Evolutionary conservation across 2,888 invertebrate genomes (phyloP), one percentile per base, ranked within the genome.

Genomic region (Pristionchus exspectatus): DNA sequence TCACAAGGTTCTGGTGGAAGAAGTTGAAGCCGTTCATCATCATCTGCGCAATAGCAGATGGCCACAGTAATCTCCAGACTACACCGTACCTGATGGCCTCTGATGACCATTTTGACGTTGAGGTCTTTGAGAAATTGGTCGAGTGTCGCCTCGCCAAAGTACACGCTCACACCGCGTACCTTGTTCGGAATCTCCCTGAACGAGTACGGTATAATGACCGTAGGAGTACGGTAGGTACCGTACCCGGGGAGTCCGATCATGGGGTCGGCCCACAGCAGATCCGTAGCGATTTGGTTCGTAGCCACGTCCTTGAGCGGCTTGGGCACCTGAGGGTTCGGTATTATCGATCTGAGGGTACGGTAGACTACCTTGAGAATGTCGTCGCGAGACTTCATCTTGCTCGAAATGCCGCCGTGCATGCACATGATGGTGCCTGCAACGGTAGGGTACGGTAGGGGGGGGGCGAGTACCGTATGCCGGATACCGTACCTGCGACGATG

Each of bases 11-110:
- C 30, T 69, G 12, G 27, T 30, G 27, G 30, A 69, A 69, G 69
- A 69, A 69, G 69, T 69, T 69, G 69, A 69, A 69, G 9, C 69
- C 69, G 16, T 69, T 69, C 69, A 69, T 69, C 69, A 69, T 69
- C 69, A 69, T 69, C 69, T 69, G 27, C 14, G 7, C 27, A 30
- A 59, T 59, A 18, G 59, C 18, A 18, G 21, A 59, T 54, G 54
- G 18, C 14, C 21, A 59, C 59, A 18, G 59, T 59, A 59, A 21
- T 21, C 59, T 7, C 7, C 21, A 59, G 18, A 18, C 30, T 69
- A 69, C 69, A 10, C 38, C 38, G 69, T 27, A 74, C 74, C 38
- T 74, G 74, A 38, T 74, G 74, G 5, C 74, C 74, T n/a, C 74
- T n/a, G 38, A 74, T 38, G 74, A 74, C 74, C 16, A 74, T 10